Base-by-base conservation (phyloP, 2,797 vertebrate species). In the Poeciliopsis gracilis region DNA sequence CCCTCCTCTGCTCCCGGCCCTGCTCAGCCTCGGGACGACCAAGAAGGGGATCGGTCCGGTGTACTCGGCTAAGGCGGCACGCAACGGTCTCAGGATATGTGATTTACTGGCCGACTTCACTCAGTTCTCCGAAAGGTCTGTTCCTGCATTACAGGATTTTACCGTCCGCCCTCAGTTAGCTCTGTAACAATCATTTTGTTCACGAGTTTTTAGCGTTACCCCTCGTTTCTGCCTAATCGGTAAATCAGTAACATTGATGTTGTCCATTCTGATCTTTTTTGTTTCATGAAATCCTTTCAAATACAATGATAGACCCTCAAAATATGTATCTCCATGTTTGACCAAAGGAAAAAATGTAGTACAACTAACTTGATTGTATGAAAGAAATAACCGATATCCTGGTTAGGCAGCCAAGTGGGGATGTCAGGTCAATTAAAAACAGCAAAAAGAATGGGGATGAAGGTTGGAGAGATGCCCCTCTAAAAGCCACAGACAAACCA, bases 41-140 rank as follows among this genome's bases (percentile, higher is more conserved):
- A 99, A 99, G 93, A 99, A 99, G 91, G 98, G 98, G 73, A 99
- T 99, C 38, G 98, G 98, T 49, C 98, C 98, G 0, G 98, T 99
- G 28, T 99, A 99, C 94, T 99, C 98, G 2, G 97, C 98, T 73
- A 99, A 99, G 94, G 98, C 98, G 57, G 97, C 98, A 57, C 97
- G 98, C 76, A 98, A 96, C 78, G 98, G 98, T 77, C 97, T 99
- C 79, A 95, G 98, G 91, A 99, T 99, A 96, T 99, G 98, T 77
- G 98, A 99, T 91, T 96, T 99, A 84, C 93, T 99, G 86, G 96
- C 97, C 59, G 97, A 99, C 94, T 99, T 99, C 81, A 95, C 93
- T 72, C 96, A 97, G 86, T 99, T 99, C 95, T 98, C 98, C 45
- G 96, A 98, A 87, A 98, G 98, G 98, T 93, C 33, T 33, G 92